Base-by-base conservation (phyloP, 64 coral and sea anemone genomes). In the Dendrophyllia cribrosa region DNA sequence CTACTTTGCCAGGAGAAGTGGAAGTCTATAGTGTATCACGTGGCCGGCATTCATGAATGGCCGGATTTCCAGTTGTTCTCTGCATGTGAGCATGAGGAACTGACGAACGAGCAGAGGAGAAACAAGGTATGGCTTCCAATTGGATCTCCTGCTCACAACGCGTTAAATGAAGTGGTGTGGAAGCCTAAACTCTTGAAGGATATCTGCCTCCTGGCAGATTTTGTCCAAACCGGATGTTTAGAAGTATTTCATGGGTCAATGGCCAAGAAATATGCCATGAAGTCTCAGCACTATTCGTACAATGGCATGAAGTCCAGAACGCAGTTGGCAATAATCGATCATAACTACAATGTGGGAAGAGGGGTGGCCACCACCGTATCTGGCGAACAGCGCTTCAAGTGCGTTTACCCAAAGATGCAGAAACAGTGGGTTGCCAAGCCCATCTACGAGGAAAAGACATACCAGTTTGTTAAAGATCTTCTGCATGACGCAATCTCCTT, bases 251-350 rank as follows among this genome's bases (percentile, higher is more conserved):
- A 78, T 53, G 71, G 71, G 26, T 74, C 85, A 26, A 68, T 70
- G 48, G 66, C 71, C 21, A 23, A 72, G 51, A 87, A 47, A 20
- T 87, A 87, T 43, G 49, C 47, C 4, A 80, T 69, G 4, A 86
- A 92, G 59, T 62, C 79, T 5, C 51, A 85, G 53, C 90, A 92
- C 48, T 92, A 85, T 52, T 92, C 80, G 44, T 92, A 93, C 17
- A 25, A 79, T 7, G 85, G 85, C 2, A 88, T 93, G 92, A 23
- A 82, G 13, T 68, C 34, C 17, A 79, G 77, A 71, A 93, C 74
- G 52, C 91, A 93, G 61, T 51, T 87, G 14, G 82, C 70, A 16
- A 69, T 59, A 0, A 60, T 87, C 68, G 91, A 87, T 47, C 43
- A 87, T 47, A 87, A 68, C n/a, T n/a, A n/a, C n/a, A n/a, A n/a